Conservation (phyloP, 2,113 vertebrate species). For the Octodon degus region DNA sequence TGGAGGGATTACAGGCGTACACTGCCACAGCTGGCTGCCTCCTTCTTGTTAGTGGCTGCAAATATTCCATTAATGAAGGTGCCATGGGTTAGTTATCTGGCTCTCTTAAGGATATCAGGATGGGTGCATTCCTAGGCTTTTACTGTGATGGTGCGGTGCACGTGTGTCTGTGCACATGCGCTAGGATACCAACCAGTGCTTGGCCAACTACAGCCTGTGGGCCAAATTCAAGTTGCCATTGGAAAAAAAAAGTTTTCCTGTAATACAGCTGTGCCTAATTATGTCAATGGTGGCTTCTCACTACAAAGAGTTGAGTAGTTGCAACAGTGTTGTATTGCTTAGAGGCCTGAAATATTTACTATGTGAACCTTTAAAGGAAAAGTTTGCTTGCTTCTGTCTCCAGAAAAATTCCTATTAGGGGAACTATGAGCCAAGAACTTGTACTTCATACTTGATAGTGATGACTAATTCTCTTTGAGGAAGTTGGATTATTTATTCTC, state of each 20-base stretch:
- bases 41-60: background rate
- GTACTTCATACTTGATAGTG: background rate
- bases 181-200: background rate
- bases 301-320: background rate
- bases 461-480: background rate
- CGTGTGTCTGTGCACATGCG: background rate
- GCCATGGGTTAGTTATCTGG: background rate
- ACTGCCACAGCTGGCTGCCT: background rate
- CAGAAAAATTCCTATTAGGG: background rate
- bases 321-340: background rate
- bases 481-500: background rate
- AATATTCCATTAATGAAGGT: background rate
- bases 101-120: background rate
- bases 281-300: background rate
- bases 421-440: background rate
- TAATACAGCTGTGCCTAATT: background rate
- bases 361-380: background rate
- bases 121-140: background rate
- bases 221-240: background rate
- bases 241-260: conserved; percentile 39
- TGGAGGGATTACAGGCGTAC: background rate
- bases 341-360: background rate
- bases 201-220: background rate
- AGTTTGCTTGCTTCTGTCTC: background rate
- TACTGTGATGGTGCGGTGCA: background rate